Conservation (phyloP, 2,113 vertebrate species). For the Nicator chloris region DNA sequence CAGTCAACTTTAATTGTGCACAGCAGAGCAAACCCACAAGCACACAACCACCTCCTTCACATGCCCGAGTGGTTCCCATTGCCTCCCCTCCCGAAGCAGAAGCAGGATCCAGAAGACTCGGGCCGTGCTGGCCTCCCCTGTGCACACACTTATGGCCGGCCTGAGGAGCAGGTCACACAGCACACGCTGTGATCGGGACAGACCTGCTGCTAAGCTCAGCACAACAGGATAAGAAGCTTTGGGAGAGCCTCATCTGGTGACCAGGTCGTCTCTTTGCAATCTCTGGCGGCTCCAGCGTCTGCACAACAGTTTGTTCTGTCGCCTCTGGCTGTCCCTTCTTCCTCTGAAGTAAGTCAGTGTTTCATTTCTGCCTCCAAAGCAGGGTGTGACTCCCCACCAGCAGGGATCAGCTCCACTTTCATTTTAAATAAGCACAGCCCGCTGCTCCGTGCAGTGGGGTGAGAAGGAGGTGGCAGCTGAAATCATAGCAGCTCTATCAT, state of each 20-base stretch:
- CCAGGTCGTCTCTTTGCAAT: not conserved
- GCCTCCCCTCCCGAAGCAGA: not conserved
- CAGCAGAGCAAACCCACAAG: not conserved
- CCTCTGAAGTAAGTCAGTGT: not conserved
- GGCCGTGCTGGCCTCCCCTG: not conserved
- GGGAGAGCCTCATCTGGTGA: not conserved
- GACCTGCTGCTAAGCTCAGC: not conserved
- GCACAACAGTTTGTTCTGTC: not conserved
- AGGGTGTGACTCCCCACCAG: not conserved
- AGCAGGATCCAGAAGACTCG: not conserved
- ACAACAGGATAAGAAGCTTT: constrained; percentile 23
- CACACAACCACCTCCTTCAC: not conserved
- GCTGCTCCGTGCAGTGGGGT: not conserved
- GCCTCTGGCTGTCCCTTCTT: not conserved
- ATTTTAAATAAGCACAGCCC: not conserved
- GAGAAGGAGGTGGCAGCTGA: not conserved
- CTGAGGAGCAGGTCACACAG: not conserved
- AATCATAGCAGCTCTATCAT: not conserved
- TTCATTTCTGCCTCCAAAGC: not conserved
- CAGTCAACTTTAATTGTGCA: not conserved
- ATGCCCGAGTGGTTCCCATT: accelerated
- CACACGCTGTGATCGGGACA: accelerated
- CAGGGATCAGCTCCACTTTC: not conserved
- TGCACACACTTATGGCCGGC: accelerated
- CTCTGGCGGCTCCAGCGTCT: not conserved